Percentiles rank a stretch among this genome's conserved stretches.
Evolutionary conservation across 2,797 vertebrate species (phyloP).

Genomic region (Scleropages formosus): DNA sequence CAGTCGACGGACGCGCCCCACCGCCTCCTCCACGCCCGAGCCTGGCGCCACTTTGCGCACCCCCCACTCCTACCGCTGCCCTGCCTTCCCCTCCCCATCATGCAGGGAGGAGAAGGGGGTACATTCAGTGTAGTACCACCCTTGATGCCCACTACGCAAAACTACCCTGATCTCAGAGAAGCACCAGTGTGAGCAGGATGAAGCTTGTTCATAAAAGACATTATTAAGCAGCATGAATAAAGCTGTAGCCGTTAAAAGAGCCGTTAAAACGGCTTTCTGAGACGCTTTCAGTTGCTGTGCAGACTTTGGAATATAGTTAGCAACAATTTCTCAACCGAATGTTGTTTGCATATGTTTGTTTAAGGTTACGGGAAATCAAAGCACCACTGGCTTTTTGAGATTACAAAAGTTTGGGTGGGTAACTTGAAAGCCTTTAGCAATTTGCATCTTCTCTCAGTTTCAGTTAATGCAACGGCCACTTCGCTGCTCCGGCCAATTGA

Average conservation of each 20-base stretch:
- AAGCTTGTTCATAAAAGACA: neutral
- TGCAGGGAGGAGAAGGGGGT: neutral
- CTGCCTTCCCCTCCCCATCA: neutral
- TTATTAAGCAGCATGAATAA: neutral
- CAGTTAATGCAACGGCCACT: neutral
- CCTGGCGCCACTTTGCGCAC: no score
- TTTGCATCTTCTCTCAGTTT: neutral
- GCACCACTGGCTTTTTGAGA: neutral
- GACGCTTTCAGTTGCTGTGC: neutral
- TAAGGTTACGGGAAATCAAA: neutral
- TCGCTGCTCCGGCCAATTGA: no score
- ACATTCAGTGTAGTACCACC: neutral
- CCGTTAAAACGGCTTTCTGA: neutral
- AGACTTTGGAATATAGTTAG: neutral
- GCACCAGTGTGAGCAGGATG: slow-evolving; percentile 1
- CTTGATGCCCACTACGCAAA: neutral
- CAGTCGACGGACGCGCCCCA: neutral
- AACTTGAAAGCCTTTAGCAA: slow-evolving; percentile 2
- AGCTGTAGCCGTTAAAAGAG: neutral
- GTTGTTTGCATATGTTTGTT: neutral
- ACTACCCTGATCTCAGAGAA: neutral
- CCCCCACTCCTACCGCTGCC: neutral
- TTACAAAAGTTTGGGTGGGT: neutral
- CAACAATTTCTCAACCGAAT: neutral
- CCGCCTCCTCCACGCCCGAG: neutral